A percentile compares a stretch with the other conserved stretches of the same genome.
phyloP scores from a whole-genome alignment of 2,888 invertebrate species.

The Balanococcus diminutus region DNA sequence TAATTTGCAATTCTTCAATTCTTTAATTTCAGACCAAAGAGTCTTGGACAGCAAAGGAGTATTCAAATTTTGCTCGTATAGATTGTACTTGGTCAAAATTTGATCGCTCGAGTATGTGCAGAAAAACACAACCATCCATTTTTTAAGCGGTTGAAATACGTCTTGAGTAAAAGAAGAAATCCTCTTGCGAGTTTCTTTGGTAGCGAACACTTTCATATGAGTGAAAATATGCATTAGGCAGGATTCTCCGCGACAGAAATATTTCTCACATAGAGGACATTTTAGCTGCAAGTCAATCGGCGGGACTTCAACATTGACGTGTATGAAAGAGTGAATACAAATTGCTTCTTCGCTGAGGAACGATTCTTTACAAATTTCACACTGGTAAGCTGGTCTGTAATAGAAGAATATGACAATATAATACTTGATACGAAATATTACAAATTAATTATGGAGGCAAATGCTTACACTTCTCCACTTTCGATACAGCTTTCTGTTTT shows the following conservation, averaged over 20 bases:
- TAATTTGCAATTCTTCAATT: neutral
- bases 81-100: neutral
- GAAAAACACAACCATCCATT: neutral
- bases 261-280: slow-evolving; percentile 28
- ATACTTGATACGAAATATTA: neutral
- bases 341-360: neutral
- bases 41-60: neutral
- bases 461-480: neutral
- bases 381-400: neutral
- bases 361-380: neutral
- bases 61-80: neutral
- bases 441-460: neutral
- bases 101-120: neutral
- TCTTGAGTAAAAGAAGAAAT: neutral
- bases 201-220: neutral
- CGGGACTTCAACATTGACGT: neutral
- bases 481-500: neutral
- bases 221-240: slow-evolving; percentile 16
- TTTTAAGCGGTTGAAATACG: neutral
- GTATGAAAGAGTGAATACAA: neutral
- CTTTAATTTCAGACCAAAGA: neutral
- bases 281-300: neutral
- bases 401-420: neutral
- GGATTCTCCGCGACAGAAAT: neutral
- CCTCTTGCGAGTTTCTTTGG: neutral